Evolutionary conservation across 2,888 invertebrate species (phyloP).

Genomic region (Nymphalis c-album): DNA sequence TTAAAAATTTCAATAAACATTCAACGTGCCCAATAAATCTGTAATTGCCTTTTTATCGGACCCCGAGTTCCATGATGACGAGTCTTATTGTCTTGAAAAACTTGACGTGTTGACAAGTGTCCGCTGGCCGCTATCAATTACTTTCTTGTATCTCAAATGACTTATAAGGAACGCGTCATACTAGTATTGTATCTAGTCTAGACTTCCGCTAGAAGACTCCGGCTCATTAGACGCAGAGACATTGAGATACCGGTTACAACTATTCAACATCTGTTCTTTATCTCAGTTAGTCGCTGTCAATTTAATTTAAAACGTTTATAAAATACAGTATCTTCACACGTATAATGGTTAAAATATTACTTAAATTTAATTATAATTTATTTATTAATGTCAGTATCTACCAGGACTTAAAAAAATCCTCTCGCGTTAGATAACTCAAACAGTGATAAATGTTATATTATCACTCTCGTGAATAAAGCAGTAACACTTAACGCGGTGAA

Average conservation of each 20-base stretch:
- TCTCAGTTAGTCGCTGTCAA: slow-evolving; percentile 4
- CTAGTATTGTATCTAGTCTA: slow-evolving; percentile 31
- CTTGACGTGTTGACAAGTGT: slow-evolving; percentile 28
- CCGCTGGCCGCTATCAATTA: slow-evolving; percentile 30
- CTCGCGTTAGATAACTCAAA: no score
- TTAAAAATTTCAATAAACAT: no score
- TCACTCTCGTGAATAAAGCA: no score
- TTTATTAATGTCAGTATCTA: no score
- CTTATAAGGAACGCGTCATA: slow-evolving; percentile 36
- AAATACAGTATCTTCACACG: neutral
- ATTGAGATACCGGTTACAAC: slow-evolving; percentile 8
- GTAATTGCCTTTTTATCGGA: neutral
- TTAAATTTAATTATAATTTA: no score
- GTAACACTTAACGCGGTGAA: no score
- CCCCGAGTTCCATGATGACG: neutral
- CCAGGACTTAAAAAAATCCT: no score
- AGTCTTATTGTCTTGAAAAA: slow-evolving; percentile 18
- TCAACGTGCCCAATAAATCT: neutral
- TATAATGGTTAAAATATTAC: no score
- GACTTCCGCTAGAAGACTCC: slow-evolving; percentile 31
- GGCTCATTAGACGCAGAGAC: slow-evolving; percentile 23
- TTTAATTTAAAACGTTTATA: slow-evolving; percentile 2
- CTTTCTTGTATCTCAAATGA: slow-evolving; percentile 28
- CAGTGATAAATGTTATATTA: no score
- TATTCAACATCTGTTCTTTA: slow-evolving; percentile 4